Percentiles rank a stretch among this genome's conserved stretches.
phyloP scores from a whole-genome alignment of 1,140 invertebrate genomes.

The Melanaphis sacchari region DNA sequence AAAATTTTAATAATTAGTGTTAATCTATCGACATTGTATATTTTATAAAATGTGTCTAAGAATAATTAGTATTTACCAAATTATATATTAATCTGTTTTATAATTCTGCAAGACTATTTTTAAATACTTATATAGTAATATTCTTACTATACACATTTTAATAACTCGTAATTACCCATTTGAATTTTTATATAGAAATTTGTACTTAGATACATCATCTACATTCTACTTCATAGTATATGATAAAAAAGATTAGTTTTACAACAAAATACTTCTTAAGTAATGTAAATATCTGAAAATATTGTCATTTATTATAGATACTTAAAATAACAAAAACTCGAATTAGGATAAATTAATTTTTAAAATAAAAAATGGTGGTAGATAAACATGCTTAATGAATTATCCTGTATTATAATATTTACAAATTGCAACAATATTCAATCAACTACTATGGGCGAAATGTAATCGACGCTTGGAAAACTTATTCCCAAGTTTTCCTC shows the following conservation, averaged over 20 bases:
- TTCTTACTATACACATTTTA: neutral
- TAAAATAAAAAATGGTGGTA: neutral
- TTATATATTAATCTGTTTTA: neutral
- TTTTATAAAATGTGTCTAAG: neutral
- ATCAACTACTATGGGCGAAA: neutral
- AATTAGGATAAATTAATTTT: neutral
- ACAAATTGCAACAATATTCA: neutral
- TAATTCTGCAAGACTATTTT: too few species aligned
- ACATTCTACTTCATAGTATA: too few species aligned
- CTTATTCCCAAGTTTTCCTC: neutral
- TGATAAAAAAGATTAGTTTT: too few species aligned
- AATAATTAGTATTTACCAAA: neutral
- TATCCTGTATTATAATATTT: neutral
- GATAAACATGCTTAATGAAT: too few species aligned
- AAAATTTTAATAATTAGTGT: neutral
- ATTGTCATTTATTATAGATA: neutral
- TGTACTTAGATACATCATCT: neutral
- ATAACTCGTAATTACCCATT: neutral
- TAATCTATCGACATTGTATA: neutral
- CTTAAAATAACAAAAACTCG: neutral
- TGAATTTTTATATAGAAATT: too few species aligned
- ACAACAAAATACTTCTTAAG: neutral
- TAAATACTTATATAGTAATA: too few species aligned
- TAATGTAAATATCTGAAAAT: neutral
- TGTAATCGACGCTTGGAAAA: neutral